A percentile compares a stretch with the other conserved stretches of the same genome.
Evolutionary conservation across 2,888 invertebrate genomes (phyloP).

Genomic region (Scaptomyza polygonia): DNA sequence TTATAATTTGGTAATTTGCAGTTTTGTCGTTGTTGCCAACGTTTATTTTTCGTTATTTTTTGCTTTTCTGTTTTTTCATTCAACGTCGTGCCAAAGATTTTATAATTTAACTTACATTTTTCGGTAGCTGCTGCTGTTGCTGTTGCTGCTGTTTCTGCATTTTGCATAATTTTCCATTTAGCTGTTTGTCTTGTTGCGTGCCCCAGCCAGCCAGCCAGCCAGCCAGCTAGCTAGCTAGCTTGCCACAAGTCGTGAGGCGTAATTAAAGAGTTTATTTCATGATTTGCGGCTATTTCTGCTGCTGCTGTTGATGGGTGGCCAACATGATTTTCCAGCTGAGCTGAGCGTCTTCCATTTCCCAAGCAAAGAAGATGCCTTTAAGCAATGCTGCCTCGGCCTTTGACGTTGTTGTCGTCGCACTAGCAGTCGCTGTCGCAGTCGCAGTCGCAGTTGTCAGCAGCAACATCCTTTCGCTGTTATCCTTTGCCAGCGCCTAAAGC

Average conservation of each 20-base stretch:
- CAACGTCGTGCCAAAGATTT: conserved; percentile 75
- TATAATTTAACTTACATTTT: conserved; percentile 72
- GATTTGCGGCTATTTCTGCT: conserved; percentile 61
- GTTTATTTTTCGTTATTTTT: conserved; percentile 4
- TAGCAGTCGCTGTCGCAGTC: conserved; percentile 15
- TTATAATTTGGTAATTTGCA: conserved; percentile 78
- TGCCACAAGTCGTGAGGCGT: conserved; percentile 72
- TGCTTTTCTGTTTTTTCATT: conserved; percentile 12
- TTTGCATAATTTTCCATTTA: conserved; percentile 78
- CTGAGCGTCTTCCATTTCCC: conserved; percentile 62
- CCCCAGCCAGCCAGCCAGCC: conserved; percentile 18
- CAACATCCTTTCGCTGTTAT: conserved; percentile 31
- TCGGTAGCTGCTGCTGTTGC: conserved; percentile 60
- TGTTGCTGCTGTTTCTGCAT: conserved; percentile 50
- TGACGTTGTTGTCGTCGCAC: conserved; percentile 46
- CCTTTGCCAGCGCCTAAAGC: conserved; percentile 38
- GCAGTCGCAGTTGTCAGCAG: conserved; percentile 63
- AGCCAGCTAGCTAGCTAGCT: not conserved
- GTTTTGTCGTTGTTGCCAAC: conserved; percentile 72
- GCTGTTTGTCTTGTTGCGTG: conserved; percentile 59
- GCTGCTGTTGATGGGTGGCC: conserved; percentile 62
- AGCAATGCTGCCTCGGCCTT: conserved; percentile 58
- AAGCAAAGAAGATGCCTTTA: conserved; percentile 56
- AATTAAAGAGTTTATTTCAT: conserved; percentile 80
- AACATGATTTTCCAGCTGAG: conserved; percentile 73